Percentiles rank a stretch among this genome's conserved stretches.
phyloP scores from a whole-genome alignment of 2,888 invertebrate genomes.

The Cyaniris semiargus region DNA sequence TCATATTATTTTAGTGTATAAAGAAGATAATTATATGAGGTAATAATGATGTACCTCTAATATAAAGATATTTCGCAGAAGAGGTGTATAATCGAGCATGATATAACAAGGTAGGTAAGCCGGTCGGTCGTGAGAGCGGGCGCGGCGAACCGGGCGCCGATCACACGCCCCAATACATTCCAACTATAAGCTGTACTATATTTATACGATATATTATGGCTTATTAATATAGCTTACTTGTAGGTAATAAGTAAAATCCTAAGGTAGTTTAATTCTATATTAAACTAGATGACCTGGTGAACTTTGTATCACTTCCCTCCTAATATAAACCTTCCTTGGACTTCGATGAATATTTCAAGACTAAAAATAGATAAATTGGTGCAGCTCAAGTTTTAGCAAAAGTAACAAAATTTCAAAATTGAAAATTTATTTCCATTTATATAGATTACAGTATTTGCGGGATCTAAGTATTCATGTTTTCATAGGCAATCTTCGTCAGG shows the following conservation, averaged over 20 bases:
- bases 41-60: background rate
- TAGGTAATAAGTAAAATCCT: background rate
- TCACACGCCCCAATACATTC: background rate
- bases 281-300: no score
- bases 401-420: no score
- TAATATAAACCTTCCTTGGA: no score
- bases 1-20: background rate
- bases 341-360: no score
- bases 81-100: constrained; percentile 11
- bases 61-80: background rate
- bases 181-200: background rate
- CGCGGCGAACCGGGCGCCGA: background rate
- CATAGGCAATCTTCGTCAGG: no score
- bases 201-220: background rate
- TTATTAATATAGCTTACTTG: background rate
- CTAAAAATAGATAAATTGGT: no score
- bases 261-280: no score
- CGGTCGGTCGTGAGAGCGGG: background rate
- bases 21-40: background rate
- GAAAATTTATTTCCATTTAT: no score
- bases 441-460: no score
- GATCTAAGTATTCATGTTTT: no score
- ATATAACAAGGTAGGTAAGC: constrained; percentile 8
- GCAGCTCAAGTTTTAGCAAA: no score
- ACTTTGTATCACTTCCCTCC: no score